phyloP scores from a whole-genome alignment of 2,888 invertebrate genomes.

The Philonicus albiceps region DNA sequence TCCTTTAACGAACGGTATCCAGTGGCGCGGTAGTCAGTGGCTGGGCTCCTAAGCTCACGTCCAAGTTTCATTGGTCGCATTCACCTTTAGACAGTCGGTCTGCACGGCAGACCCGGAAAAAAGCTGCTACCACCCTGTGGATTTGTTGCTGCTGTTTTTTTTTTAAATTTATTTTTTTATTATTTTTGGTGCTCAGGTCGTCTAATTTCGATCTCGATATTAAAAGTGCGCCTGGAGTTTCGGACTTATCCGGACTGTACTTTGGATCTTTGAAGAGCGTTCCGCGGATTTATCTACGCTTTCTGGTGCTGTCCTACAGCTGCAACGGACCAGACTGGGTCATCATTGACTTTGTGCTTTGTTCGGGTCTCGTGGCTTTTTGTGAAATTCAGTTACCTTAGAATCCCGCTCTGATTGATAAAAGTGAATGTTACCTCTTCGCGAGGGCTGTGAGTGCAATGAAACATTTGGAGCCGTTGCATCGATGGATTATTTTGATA shows the following conservation, averaged over 20 bases:
- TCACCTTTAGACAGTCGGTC: conserved; percentile 44
- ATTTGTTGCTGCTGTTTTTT: not conserved
- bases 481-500: not conserved
- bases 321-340: not conserved
- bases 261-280: not conserved
- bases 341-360: not conserved
- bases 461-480: not conserved
- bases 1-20: not conserved
- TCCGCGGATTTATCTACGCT: not conserved
- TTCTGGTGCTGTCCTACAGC: not conserved
- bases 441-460: not conserved
- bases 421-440: not conserved
- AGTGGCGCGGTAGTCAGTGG: conserved; percentile 31
- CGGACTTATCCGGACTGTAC: not conserved
- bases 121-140: not conserved
- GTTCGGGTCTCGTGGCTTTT: not conserved
- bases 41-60: conserved; percentile 42
- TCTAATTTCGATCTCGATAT: not conserved
- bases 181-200: not conserved
- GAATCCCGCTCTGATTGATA: not conserved
- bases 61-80: conserved; percentile 41
- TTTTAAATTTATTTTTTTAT: not conserved
- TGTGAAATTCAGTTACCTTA: not conserved
- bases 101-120: conserved; percentile 19
- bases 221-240: not conserved